phyloP scores from a whole-genome alignment of 2,888 invertebrate species.

The Cybosia mesomella region DNA sequence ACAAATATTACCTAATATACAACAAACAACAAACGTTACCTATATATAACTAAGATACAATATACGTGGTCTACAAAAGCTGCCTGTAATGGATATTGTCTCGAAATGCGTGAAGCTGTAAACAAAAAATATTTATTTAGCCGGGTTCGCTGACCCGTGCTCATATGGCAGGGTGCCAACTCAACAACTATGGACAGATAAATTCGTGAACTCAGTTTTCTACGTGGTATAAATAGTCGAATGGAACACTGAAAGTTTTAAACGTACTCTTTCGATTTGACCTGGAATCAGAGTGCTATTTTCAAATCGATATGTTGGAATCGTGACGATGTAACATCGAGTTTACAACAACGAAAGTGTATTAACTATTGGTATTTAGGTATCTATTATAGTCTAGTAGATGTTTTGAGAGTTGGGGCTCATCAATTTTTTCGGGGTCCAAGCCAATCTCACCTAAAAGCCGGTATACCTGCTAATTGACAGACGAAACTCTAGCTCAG shows the following conservation, averaged over 20 bases:
- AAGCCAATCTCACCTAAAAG: too few relatives aligned
- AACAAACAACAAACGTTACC: too few relatives aligned
- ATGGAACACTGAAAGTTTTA: slow-evolving; percentile 6
- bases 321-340: neutral
- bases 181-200: slow-evolving; percentile 14
- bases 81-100: slow-evolving; percentile 1
- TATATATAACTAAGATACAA: too few relatives aligned
- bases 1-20: too few relatives aligned
- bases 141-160: slow-evolving; percentile 9
- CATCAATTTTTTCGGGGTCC: too few relatives aligned
- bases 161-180: slow-evolving; percentile 13
- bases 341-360: neutral
- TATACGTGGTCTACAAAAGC: too few relatives aligned
- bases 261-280: slow-evolving; percentile 5
- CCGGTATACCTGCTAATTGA: too few relatives aligned
- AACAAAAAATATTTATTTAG: slow-evolving; percentile 14
- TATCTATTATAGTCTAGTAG: neutral
- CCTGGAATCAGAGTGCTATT: slow-evolving; percentile 7
- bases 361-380: neutral
- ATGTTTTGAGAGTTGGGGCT: too few relatives aligned
- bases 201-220: slow-evolving; percentile 14
- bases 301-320: neutral
- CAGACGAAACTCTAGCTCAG: too few relatives aligned
- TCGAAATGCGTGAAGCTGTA: slow-evolving; percentile 3
- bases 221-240: slow-evolving; percentile 8